Conservation (phyloP, 2,797 vertebrate genomes). For the Mormyrops attenuatus region DNA sequence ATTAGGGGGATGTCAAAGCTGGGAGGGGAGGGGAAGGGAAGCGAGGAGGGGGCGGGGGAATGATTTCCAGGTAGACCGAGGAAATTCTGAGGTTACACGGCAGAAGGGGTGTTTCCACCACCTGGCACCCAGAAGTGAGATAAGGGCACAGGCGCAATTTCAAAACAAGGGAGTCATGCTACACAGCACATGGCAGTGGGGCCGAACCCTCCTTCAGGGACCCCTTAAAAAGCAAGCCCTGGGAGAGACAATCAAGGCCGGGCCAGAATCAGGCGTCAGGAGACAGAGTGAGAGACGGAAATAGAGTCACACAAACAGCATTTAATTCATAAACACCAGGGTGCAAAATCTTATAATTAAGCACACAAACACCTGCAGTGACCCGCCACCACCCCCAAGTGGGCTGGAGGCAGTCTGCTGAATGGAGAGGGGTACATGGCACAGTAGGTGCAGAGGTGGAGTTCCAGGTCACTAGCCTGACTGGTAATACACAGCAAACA, state of each 20-base stretch:
- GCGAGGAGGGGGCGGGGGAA: not conserved
- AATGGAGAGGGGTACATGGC: not conserved
- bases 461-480: not conserved
- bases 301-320: not conserved
- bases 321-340: not conserved
- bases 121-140: not conserved
- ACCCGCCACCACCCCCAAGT: not conserved
- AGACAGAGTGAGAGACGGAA: not conserved
- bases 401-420: not conserved
- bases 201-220: not conserved
- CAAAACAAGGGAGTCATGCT: not conserved
- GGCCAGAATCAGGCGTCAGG: not conserved
- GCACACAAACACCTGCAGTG: not conserved
- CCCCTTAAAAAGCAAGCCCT: not conserved
- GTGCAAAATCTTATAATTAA: not conserved
- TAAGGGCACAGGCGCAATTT: not conserved
- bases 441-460: not conserved
- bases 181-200: not conserved
- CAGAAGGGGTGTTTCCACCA: not conserved
- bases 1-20: not conserved
- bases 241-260: not conserved
- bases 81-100: not conserved
- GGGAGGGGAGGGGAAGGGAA: not conserved
- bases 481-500: slow-evolving; percentile 25
- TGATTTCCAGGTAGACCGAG: not conserved